These are phyloP conservation scores for Dissostichus mawsoni DNA, from an alignment of 2,113 vertebrate genomes.

Conservation along the genomic window DNA sequence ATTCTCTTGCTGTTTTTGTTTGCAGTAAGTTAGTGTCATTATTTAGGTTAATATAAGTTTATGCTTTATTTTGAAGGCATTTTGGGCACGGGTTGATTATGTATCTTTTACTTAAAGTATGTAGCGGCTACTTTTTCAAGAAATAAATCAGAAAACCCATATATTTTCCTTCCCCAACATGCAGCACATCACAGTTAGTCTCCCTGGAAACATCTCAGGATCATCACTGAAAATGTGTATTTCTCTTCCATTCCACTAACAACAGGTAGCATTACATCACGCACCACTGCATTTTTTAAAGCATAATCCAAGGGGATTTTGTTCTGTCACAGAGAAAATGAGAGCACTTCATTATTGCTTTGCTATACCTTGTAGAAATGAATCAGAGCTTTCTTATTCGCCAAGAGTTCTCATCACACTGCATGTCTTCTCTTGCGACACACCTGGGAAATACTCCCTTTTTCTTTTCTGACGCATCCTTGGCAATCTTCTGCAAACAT, in stretches of 20 bases:
- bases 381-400: not conserved
- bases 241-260: not conserved
- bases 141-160: too few relatives aligned
- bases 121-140: too few relatives aligned
- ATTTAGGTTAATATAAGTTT: too few relatives aligned
- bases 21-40: too few relatives aligned
- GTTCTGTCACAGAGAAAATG: not conserved
- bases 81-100: too few relatives aligned
- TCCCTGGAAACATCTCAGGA: not conserved
- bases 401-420: not conserved
- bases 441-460: not conserved
- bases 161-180: not conserved
- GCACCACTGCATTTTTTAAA: not conserved
- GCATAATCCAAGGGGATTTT: not conserved
- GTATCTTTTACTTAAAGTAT: too few relatives aligned
- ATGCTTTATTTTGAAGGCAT: too few relatives aligned
- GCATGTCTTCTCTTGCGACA: not conserved
- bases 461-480: not conserved
- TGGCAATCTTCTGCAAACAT: not conserved
- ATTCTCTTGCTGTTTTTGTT: too few relatives aligned
- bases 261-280: not conserved
- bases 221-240: not conserved
- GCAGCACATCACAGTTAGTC: not conserved
- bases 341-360: not conserved
- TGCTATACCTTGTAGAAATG: not conserved